Evolutionary conservation across 2,888 invertebrate species (phyloP).

Genomic region (Andrena camellia): DNA sequence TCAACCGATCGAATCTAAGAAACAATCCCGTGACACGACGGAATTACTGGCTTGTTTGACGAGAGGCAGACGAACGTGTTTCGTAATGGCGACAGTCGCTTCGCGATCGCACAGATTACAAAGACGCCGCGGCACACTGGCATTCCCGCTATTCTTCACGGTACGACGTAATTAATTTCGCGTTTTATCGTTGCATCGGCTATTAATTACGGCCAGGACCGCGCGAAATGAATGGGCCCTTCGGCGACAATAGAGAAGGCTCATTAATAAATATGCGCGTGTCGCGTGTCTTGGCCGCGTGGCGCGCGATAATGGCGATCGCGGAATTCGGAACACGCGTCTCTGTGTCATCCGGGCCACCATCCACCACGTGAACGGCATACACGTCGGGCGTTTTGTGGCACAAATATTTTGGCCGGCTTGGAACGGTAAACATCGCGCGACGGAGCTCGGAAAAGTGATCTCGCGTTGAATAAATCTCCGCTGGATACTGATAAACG

Average conservation of each 20-base stretch:
- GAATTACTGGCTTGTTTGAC: constrained; percentile 4
- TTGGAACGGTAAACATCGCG: constrained; percentile 36
- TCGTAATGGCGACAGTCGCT: constrained; percentile 14
- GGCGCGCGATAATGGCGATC: constrained; percentile 36
- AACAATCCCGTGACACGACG: neutral
- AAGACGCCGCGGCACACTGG: constrained; percentile 22
- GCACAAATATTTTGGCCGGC: constrained; percentile 46
- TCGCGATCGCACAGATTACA: constrained; percentile 53
- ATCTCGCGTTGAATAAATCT: constrained; percentile 17
- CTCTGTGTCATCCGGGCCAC: constrained; percentile 27
- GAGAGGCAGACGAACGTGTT: neutral
- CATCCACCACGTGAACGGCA: constrained; percentile 15
- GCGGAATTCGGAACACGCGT: constrained; percentile 47
- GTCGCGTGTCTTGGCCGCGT: constrained; percentile 26
- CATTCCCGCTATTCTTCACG: constrained; percentile 42
- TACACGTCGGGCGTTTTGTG: constrained; percentile 29
- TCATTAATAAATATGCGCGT: constrained; percentile 59
- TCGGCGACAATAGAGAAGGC: constrained; percentile 47
- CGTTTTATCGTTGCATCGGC: constrained; percentile 63
- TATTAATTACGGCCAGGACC: constrained; percentile 50
- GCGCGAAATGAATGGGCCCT: constrained; percentile 51
- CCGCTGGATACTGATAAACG: constrained; percentile 3
- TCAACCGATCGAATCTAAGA: neutral
- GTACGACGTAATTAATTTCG: constrained; percentile 60
- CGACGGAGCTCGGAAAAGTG: neutral